Evolutionary conservation across 2,797 vertebrate genomes (phyloP), one percentile per base, ranked within the genome.

Genomic region (Sebastes trivittatus): DNA sequence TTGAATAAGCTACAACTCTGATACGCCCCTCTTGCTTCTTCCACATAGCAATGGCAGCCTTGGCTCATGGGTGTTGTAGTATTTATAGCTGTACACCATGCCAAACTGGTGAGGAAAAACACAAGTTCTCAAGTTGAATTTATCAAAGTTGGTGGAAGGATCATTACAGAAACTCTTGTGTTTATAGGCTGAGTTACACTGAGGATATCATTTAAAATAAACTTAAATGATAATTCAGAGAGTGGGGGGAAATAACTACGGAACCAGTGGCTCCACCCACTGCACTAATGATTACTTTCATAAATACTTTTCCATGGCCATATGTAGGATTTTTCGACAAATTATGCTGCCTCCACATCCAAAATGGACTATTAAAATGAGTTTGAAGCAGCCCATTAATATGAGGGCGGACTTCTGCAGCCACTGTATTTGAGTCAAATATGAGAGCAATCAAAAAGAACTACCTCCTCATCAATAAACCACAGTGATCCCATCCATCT

Each of bases 391-490:
- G 27, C 16, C 49, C 75, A 89, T 93, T 92, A 85, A 88, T 82
- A 75, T 70, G 49, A 77, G 72, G 65, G 84, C 4, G 56, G 82
- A 78, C 72, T 63, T 63, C 75, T 87, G 77, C 85, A 78, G 83
- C 75, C 78, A 77, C 80, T 86, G 81, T 85, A 56, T 92, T 93
- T 91, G 83, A 94, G 88, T 91, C 89, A 90, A 93, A 93, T 89
- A 89, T 91, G 86, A 87, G 83, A 84, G 90, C 94, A 94, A 95
- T 95, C 92, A 93, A 93, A 94, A 88, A 82, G 80, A 94, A 93
- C 87, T 87, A 92, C 92, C 82, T 88, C 89, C 91, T 93, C 92
- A 94, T 95, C 90, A 94, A 95, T 95, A 92, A 94, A 89, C 80
- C 88, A 91, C 83, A 72, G 86, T 6, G 11, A 87, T 87, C 87